These are phyloP conservation scores for Tuta absoluta DNA, from an alignment of 2,888 invertebrate genomes.

Conservation along the genomic window DNA sequence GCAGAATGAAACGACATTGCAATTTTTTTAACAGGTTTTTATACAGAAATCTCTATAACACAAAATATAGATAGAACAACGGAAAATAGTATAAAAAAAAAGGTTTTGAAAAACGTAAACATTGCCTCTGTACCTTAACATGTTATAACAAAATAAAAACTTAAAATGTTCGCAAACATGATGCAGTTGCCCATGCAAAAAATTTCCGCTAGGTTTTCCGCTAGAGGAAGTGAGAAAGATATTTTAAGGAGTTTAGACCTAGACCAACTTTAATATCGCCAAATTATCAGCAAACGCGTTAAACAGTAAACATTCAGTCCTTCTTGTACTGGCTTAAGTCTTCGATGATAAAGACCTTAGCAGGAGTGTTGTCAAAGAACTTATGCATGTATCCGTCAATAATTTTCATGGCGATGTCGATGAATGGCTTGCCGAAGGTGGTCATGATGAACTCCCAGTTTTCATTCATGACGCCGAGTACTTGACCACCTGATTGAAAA, in stretches of 20 bases:
- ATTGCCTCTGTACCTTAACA: too few species aligned
- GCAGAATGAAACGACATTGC: conserved; percentile 3
- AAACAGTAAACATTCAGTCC: neutral
- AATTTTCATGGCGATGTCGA: conserved; percentile 41
- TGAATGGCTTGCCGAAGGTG: conserved; percentile 40
- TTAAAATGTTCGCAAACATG: too few species aligned
- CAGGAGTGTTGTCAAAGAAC: conserved; percentile 40
- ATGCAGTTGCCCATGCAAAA: too few species aligned
- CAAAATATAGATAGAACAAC: neutral
- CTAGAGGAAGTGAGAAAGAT: too few species aligned
- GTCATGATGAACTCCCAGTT: conserved; percentile 46
- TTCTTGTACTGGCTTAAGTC: conserved; percentile 41
- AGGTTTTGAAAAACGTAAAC: neutral
- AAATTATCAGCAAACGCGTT: neutral
- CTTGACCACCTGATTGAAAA: neutral
- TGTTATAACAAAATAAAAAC: too few species aligned
- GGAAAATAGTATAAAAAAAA: neutral
- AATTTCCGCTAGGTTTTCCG: too few species aligned
- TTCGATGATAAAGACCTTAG: conserved; percentile 41
- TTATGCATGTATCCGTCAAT: conserved; percentile 34
- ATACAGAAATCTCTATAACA: neutral
- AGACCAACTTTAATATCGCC: too few species aligned
- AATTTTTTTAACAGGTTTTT: neutral
- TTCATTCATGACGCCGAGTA: conserved; percentile 28
- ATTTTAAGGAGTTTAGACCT: too few species aligned